phyloP scores from a whole-genome alignment of 2,888 invertebrate species.

The Chamaedrilus cognettii region DNA sequence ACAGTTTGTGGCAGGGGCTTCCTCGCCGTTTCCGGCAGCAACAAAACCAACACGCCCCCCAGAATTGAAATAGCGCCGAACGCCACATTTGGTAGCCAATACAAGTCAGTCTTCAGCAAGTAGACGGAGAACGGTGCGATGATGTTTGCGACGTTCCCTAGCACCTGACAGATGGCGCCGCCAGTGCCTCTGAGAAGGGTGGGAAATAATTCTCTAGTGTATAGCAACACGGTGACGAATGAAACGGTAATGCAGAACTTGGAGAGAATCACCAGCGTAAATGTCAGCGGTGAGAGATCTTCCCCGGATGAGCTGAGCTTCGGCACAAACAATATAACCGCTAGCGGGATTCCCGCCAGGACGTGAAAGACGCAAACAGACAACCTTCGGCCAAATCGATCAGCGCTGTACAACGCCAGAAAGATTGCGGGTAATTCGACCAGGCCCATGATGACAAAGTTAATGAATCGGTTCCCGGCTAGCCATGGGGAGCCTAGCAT shows the following conservation, averaged over 20 bases:
- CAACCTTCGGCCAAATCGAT: constrained; percentile 25
- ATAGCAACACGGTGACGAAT: constrained; percentile 29
- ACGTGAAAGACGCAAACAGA: constrained; percentile 25
- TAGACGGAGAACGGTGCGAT: constrained; percentile 20
- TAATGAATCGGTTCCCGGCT: constrained; percentile 46
- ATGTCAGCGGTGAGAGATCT: constrained; percentile 12
- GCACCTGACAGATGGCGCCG: constrained; percentile 17
- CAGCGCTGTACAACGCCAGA: constrained; percentile 13
- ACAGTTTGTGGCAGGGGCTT: constrained; percentile 29
- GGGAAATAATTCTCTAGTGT: constrained; percentile 32
- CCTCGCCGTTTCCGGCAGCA: constrained; percentile 29
- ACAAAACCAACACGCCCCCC: constrained; percentile 18
- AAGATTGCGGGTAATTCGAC: constrained; percentile 43
- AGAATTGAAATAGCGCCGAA: constrained; percentile 21
- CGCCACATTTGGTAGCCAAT: constrained; percentile 28
- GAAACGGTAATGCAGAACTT: constrained; percentile 28
- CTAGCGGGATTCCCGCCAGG: constrained; percentile 22
- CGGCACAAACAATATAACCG: constrained; percentile 16
- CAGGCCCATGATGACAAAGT: constrained; percentile 44
- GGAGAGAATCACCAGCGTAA: constrained; percentile 19
- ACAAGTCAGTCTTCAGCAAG: constrained; percentile 15
- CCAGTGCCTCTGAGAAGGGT: constrained; percentile 19
- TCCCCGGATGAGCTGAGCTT: constrained; percentile 17
- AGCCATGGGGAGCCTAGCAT: constrained; percentile 44
- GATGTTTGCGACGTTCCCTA: constrained; percentile 15